phyloP scores from a whole-genome alignment of 2,113 vertebrate genomes.

The Sphaerodactylus townsendi region DNA sequence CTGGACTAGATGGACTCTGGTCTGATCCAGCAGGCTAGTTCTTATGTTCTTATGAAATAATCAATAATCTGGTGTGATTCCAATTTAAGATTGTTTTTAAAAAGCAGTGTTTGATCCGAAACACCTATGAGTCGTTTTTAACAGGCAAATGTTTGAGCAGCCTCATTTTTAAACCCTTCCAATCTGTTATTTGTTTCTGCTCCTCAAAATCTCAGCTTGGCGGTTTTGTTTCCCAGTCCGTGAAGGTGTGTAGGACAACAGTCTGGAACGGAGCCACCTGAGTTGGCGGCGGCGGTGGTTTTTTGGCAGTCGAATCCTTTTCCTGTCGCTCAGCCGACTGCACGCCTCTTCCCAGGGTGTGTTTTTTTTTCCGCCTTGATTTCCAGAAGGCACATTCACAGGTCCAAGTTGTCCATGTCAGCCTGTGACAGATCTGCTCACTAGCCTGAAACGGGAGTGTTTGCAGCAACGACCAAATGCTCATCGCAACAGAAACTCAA shows the following conservation, averaged over 20 bases:
- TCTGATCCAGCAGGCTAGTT: too few species aligned
- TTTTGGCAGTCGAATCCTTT: constrained; percentile 39
- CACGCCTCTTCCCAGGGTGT: constrained; percentile 3
- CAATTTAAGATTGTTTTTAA: too few species aligned
- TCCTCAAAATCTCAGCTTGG: not conserved
- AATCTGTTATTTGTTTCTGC: constrained; percentile 42
- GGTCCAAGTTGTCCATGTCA: constrained; percentile 5
- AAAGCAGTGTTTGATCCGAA: not conserved
- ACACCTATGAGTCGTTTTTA: not conserved
- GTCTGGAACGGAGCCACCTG: constrained; percentile 9
- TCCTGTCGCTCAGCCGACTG: constrained; percentile 18
- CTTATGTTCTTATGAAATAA: too few species aligned
- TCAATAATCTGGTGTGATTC: too few species aligned
- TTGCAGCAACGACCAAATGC: constrained; percentile 26
- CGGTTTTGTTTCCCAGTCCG: not conserved
- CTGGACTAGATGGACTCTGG: too few species aligned
- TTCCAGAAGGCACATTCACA: constrained; percentile 45
- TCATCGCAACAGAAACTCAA: constrained; percentile 15
- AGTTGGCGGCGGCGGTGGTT: not conserved
- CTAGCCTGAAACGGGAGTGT: constrained; percentile 17
- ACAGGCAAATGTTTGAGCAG: not conserved
- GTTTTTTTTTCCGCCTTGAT: not conserved
- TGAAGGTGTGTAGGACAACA: not conserved
- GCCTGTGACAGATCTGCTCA: constrained; percentile 35
- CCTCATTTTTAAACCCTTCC: constrained; percentile 25